Base-by-base conservation (phyloP, 2,888 invertebrate genomes). In the Apodemia mormo region DNA sequence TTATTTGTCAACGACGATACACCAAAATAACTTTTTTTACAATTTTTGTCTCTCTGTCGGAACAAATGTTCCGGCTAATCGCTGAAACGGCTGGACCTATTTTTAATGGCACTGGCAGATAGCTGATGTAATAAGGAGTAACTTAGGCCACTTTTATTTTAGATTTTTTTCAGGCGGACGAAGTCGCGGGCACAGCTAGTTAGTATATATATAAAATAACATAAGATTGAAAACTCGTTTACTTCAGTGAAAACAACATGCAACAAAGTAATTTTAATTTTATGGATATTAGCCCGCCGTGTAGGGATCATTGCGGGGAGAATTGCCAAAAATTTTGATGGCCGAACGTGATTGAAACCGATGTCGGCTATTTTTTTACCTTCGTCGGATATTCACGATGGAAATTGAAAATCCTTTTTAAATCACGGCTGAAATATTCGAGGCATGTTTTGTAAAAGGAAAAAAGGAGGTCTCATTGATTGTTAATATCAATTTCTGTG, bases 391-490 rank as follows among this genome's bases (percentile, higher is more conserved):
- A 14, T 45, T 49, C 49, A 6, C 49, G 58, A 3, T 58, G 58
- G 30, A 58, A 58, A 58, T 58, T 58, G 30, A 58, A 58, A 58
- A 58, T 58, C 10, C 49, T 10, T 58, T 58, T 58, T 30, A 29
- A 30, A 58, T 10, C 10, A 30, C 10, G 29, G 0, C 3, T 29
- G 29, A 58, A 58, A 58, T 58, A 58, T 58, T 30, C 58, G 58
- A 14, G 14, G 49, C 49, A 14, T 49, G 49, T 49, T 14, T 49
- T 14, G 14, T 14, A 49, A 49, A 49, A 49, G 49, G n/a, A 49
- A 49, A 49, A 49, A 49, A 49, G 0, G 12, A 12, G 12, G 12
- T 3, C 45, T 45, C 4, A 12, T 45, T 12, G 12, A 2, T 45
- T 45, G 45, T 45, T 45, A 45, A 2, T 40, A 40, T 2, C 40